Evolutionary conservation across 1,140 invertebrate species (phyloP).

Genomic region (Nylanderia fulva): DNA sequence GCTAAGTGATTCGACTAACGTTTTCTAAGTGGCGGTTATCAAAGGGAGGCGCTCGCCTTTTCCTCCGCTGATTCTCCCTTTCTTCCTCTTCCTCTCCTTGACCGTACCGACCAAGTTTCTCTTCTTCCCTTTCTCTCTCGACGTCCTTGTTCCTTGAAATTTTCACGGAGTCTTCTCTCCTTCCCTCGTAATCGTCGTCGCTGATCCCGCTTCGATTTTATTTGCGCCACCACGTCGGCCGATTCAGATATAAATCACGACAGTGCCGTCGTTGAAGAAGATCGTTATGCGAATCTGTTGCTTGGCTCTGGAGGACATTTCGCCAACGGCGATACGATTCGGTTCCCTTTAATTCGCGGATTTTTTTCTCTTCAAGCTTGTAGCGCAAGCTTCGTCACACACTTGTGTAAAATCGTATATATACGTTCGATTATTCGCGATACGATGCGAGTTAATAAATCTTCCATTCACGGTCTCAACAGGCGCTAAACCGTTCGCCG

Average conservation of each 20-base stretch:
- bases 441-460: constrained; percentile 37
- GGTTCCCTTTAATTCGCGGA: neutral
- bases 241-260: constrained; percentile 81
- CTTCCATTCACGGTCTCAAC: constrained; percentile 26
- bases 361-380: neutral
- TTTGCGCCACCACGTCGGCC: neutral
- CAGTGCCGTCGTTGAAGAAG: constrained; percentile 78
- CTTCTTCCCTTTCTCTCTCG: neutral
- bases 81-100: neutral
- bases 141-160: constrained; percentile 1
- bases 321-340: neutral
- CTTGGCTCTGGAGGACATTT: constrained; percentile 80
- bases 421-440: constrained; percentile 28
- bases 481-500: constrained; percentile 22
- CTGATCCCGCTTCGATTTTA: neutral
- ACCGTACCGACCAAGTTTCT: constrained; percentile 21
- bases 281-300: constrained; percentile 83
- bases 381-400: constrained; percentile 5
- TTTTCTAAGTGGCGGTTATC: constrained; percentile 64
- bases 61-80: neutral
- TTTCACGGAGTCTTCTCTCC: constrained; percentile 5
- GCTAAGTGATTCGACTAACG: constrained; percentile 64
- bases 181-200: neutral
- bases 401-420: neutral
- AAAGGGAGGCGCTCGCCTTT: constrained; percentile 49